Conservation (phyloP, 2,888 invertebrate species). For the Pilophorus perplexus region DNA sequence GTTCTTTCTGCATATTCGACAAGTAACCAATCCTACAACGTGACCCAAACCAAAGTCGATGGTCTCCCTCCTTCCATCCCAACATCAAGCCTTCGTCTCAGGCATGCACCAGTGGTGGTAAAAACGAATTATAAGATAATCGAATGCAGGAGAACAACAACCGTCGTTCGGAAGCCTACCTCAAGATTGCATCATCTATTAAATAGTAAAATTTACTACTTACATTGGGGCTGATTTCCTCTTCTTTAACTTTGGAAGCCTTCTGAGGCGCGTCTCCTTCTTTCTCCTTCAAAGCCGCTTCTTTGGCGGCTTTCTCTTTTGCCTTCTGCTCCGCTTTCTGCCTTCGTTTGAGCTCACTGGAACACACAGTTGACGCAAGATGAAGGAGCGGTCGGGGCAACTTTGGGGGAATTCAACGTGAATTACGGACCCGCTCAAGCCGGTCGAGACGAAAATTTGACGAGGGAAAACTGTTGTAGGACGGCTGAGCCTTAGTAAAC, state of each 20-base stretch:
- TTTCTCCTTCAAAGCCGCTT: slow-evolving; percentile 59
- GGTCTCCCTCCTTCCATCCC: too few species aligned
- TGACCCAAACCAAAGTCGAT: too few species aligned
- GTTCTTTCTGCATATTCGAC: too few species aligned
- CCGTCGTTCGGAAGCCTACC: too few species aligned
- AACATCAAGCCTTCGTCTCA: too few species aligned
- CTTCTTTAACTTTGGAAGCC: slow-evolving; percentile 53
- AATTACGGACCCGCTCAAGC: slow-evolving; percentile 11
- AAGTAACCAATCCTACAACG: too few species aligned
- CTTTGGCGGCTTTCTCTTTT: slow-evolving; percentile 82
- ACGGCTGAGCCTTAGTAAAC: not conserved
- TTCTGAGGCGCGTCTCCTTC: slow-evolving; percentile 55
- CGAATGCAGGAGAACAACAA: too few species aligned
- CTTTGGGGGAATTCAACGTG: not conserved
- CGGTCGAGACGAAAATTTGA: not conserved
- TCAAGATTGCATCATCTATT: too few species aligned
- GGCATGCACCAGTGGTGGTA: too few species aligned
- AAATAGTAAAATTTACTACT: too few species aligned
- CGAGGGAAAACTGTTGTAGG: not conserved
- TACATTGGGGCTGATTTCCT: slow-evolving; percentile 88
- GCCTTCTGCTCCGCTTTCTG: slow-evolving; percentile 90
- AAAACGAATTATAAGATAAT: too few species aligned
- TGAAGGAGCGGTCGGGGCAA: not conserved
- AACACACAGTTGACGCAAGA: slow-evolving; percentile 3
- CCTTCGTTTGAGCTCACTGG: slow-evolving; percentile 65